Base-by-base conservation (phyloP, 2,113 vertebrate genomes). In the Myotis davidii region DNA sequence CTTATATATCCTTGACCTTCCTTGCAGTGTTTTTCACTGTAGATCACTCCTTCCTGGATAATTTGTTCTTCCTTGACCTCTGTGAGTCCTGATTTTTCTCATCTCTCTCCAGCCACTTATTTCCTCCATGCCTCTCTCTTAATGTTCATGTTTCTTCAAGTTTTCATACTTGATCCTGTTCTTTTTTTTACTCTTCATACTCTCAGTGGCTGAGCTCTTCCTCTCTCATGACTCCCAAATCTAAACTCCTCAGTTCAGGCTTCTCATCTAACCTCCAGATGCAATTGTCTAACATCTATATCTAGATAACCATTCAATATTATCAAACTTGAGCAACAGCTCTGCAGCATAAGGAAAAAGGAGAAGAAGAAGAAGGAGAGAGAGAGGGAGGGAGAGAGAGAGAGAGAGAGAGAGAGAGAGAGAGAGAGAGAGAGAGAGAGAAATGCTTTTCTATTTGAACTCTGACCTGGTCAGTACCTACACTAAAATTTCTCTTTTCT, bases 81-180 rank as follows among this genome's bases (percentile, higher is more conserved):
- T 74, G 39, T 96, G 64, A 64, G 34, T 95, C 45, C 34, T 54
- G n/a, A 69, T 78, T 92, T 52, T 65, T 25, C 23, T 83, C 23
- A 29, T 37, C 18, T 86, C 23, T 94, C 25, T 73, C 13, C 23
- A 87, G 32, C n/a, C 34, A 61, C 18, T 88, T 18, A 25, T 76
- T 81, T 87, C 23, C n/a, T 86, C 14, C 20, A 92, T 32, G 17
- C 25, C n/a, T 78, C 9, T 64, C 6, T 73, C 37, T 74, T 91
- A 85, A 94, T 88, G n/a, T 56, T 85, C 61, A 45, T 45, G 16
- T 72, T 93, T 94, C 42, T 48, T 94, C 7, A 52, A 32, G 48
- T 85, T 85, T 10, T 34, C 7, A n/a, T 69, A 21, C 21, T 91
- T 85, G 39, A 73, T 54, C 65, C 20, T 74, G 16, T 50, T 87